phyloP scores from a whole-genome alignment of 2,888 invertebrate genomes.

The Brassicogethes aeneus region DNA sequence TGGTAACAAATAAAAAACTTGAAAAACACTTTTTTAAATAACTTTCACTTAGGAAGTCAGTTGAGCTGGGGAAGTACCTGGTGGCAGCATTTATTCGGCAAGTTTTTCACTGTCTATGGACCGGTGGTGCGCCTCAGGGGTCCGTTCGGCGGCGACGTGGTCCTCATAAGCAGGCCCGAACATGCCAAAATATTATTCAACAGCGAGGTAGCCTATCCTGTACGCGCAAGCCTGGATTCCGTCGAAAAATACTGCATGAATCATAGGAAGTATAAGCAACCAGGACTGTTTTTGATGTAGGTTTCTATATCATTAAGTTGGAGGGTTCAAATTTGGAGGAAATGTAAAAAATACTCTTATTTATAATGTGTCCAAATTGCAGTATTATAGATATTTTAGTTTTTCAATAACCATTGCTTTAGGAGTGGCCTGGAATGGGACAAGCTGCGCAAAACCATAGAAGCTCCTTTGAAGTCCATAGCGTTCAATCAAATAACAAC shows the following conservation, averaged over 20 bases:
- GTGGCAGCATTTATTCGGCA: slow-evolving; percentile 34
- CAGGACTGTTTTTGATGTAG: slow-evolving; percentile 52
- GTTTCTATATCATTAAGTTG: background rate
- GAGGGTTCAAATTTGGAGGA: background rate
- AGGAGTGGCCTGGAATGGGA: slow-evolving; percentile 55
- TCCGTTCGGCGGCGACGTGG: slow-evolving; percentile 54
- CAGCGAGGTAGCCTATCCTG: slow-evolving; percentile 51
- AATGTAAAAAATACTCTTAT: no score
- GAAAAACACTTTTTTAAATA: slow-evolving; percentile 15
- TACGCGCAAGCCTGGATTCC: slow-evolving; percentile 54
- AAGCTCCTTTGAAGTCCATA: slow-evolving; percentile 41
- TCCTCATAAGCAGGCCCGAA: slow-evolving; percentile 55
- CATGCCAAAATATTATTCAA: slow-evolving; percentile 53
- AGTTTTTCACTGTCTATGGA: slow-evolving; percentile 48
- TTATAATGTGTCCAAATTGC: no score
- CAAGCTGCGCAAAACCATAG: slow-evolving; percentile 45
- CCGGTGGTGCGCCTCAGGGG: slow-evolving; percentile 58
- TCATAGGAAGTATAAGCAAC: slow-evolving; percentile 45
- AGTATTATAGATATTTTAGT: no score
- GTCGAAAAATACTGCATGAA: slow-evolving; percentile 55
- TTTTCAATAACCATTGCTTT: no score
- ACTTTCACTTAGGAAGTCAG: slow-evolving; percentile 30
- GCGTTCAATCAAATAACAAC: slow-evolving; percentile 39
- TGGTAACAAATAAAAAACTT: slow-evolving; percentile 18
- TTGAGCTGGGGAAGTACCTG: slow-evolving; percentile 42